Base-by-base conservation (phyloP, 2,888 invertebrate genomes). In the Osmoderma eremita region DNA sequence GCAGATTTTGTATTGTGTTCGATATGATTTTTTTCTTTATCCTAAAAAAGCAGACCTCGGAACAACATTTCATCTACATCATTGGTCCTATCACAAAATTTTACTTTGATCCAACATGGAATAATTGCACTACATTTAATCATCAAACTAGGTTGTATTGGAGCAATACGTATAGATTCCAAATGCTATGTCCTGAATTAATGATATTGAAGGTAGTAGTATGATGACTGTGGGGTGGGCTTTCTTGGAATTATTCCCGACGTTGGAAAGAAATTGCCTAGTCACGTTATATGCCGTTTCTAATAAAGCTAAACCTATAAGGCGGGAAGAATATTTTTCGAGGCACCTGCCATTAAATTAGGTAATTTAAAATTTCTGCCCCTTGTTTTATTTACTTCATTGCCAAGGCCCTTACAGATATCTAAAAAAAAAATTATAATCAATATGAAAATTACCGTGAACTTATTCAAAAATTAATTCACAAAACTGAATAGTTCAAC, bases 1-100 rank as follows among this genome's bases (percentile, higher is more conserved):
- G 81, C 81, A 81, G 76, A 80, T 78, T 74, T 76, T 77, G 74
- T 74, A 73, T 74, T 75, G 41, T 56, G 41, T 41, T 41, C 20
- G 41, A 41, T n/a, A 13, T 12, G 13, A 68, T 67, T 67, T 63
- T 58, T 39, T 38, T 20, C 24, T n/a, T 50, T 38, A 22, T 30
- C 39, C n/a, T 18, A 49, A 49, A 50, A 30, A 30, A 5, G 30
- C 5, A 30, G 30, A 30, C 30, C 2, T 30, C 6, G 30, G 30
- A 8, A 10, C 30, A 30, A 6, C 6, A 10, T 30, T 6, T 30
- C 30, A 30, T 30, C n/a, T n/a, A n/a, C n/a, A n/a, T n/a, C 5
- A 36, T 36, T 36, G 10, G 5, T 36, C 10, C 5, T 36, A 36
- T 36, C 36, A 42, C n/a, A 42, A 42, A 17, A 42, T n/a, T 42